Evolutionary conservation across 2,888 invertebrate genomes (phyloP).

Genomic region (Polymixis lichenea): DNA sequence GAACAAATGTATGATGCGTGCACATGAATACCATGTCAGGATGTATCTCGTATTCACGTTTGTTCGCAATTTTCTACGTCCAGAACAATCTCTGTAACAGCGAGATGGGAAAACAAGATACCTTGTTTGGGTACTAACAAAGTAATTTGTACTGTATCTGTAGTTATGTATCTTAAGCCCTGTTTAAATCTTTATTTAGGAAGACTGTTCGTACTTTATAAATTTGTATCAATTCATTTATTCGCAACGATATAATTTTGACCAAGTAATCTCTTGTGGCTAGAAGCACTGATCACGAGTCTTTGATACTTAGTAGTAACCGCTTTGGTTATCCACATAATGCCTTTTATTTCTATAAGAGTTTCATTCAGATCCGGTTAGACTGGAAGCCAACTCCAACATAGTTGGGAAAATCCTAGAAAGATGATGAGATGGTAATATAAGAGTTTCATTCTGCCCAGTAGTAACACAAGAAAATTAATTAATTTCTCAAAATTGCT

Average conservation of each 20-base stretch:
- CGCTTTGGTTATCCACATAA: not conserved
- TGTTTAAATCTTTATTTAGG: slow-evolving; percentile 16
- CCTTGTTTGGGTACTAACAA: slow-evolving; percentile 48
- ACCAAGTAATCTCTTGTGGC: too few species aligned
- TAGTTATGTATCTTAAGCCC: slow-evolving; percentile 4
- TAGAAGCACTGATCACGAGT: too few species aligned
- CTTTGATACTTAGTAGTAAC: not conserved
- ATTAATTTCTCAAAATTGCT: not conserved
- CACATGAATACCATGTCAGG: slow-evolving; percentile 47
- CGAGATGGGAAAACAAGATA: slow-evolving; percentile 41
- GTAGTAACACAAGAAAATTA: not conserved
- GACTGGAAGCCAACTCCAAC: too few species aligned
- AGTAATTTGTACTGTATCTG: slow-evolving; percentile 36
- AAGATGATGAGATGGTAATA: too few species aligned
- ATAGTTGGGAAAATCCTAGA: too few species aligned
- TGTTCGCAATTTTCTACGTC: slow-evolving; percentile 62
- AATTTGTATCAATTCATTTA: too few species aligned
- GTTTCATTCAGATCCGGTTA: not conserved
- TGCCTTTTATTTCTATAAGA: not conserved
- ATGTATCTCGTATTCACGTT: slow-evolving; percentile 53
- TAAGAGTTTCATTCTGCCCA: not conserved
- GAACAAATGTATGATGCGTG: slow-evolving; percentile 58
- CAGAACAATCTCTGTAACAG: slow-evolving; percentile 52
- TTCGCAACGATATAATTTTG: too few species aligned
- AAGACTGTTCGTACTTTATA: too few species aligned